Evolutionary conservation across 1,140 invertebrate genomes (phyloP), one percentile per base, ranked within the genome.

Genomic region (Sycophila sp.): DNA sequence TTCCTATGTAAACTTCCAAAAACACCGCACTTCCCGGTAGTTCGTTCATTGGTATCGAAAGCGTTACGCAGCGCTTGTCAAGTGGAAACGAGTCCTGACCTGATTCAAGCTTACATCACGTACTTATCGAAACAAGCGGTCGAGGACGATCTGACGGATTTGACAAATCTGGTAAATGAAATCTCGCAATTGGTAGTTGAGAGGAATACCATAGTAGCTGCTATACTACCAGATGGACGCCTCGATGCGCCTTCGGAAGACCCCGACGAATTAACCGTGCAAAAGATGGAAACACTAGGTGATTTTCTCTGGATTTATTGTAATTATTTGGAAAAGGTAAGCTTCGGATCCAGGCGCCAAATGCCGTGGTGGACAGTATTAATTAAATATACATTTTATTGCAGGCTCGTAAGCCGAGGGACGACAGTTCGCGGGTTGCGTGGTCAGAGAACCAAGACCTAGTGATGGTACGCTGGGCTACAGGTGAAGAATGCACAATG

Each of bases 181-280:
- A 91, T 98, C 76, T 93, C 95, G 2, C 94, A 96, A 75, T 86
- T 98, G 49, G 93, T 99, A 56, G 96, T 98, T 17, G 96, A 98
- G 83, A 87, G 97, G n/a, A 94, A 92, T 71, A 95, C 93, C 6
- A 93, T 98, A 69, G 92, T 96, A 49, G 90, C 91, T 34, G 92
- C 93, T 58, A 93, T 98, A 64, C 85, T 98, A 19, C 95, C 95
- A 1, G n/a, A n/a, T n/a, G n/a, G n/a, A n/a, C n/a, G n/a, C n/a
- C n/a, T n/a, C n/a, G n/a, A n/a, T n/a, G n/a, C n/a, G n/a, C n/a
- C n/a, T n/a, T n/a, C n/a, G n/a, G n/a, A n/a, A n/a, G 87, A 89
- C 8, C 78, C 86, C 15, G 86, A 88, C 72, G 80, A 87, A 26
- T 84, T 85, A 60, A 83, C 81, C 69, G 69, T 78, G 0, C 83